Evolutionary conservation across 2,113 vertebrate genomes (phyloP).

Genomic region (Actenoides lindsayi): DNA sequence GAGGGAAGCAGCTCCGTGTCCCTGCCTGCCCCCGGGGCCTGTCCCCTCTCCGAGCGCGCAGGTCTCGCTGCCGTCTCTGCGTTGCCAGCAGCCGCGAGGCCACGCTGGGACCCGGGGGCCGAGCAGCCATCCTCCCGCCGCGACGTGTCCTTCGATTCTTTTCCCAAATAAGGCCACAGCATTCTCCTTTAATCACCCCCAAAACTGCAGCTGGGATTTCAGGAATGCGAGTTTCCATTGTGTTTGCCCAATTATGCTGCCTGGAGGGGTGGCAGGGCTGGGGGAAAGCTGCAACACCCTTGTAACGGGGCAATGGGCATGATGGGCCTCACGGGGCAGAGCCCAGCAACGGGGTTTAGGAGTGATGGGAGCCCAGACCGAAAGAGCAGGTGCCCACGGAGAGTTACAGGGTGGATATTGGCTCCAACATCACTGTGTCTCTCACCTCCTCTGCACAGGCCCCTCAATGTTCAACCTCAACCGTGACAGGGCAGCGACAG

Average conservation of each 20-base stretch:
- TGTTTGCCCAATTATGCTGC: neutral
- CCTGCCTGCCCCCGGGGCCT: neutral
- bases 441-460: neutral
- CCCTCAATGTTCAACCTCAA: neutral
- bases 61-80: neutral
- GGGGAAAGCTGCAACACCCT: neutral
- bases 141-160: neutral
- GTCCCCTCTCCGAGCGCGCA: neutral
- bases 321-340: accelerated
- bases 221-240: conserved; percentile 46
- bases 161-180: conserved; percentile 45
- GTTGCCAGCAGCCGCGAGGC: neutral
- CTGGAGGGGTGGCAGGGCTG: neutral
- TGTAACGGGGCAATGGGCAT: accelerated
- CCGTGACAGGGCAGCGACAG: accelerated
- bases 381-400: neutral
- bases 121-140: neutral
- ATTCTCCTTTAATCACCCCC: neutral
- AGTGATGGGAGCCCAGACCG: neutral
- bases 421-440: accelerated
- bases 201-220: conserved; percentile 37
- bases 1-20: accelerated
- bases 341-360: neutral
- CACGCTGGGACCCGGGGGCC: accelerated
- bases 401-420: accelerated